phyloP scores from a whole-genome alignment of 2,113 vertebrate genomes.

The Ramphastos sulfuratus region DNA sequence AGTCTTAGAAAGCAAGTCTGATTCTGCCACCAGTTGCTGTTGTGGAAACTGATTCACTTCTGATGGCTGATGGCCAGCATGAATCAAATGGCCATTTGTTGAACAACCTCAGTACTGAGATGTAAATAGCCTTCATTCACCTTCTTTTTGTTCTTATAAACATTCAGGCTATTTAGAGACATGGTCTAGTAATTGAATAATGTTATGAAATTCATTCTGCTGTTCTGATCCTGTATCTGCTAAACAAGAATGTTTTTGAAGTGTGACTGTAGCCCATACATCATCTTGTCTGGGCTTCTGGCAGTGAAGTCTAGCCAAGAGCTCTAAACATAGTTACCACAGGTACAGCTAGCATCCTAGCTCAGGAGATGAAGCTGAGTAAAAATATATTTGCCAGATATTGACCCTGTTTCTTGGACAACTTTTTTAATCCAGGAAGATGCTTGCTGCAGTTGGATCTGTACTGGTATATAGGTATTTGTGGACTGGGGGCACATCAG shows the following conservation, averaged over 20 bases:
- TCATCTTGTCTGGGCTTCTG: not conserved
- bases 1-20: not conserved
- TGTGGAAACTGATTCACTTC: not conserved
- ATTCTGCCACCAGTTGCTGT: not conserved
- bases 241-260: conserved; percentile 15
- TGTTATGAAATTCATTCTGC: not conserved
- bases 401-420: not conserved
- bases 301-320: not conserved
- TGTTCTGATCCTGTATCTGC: not conserved
- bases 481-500: not conserved
- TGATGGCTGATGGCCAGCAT: not conserved
- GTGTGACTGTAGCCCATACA: not conserved
- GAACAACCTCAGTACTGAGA: not conserved
- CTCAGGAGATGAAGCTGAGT: not conserved
- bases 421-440: not conserved
- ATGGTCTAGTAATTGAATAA: not conserved
- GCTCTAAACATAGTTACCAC: not conserved
- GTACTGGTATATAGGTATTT: not conserved
- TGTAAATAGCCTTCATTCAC: not conserved
- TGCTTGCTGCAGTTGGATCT: not conserved
- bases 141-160: not conserved
- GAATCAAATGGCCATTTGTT: not conserved
- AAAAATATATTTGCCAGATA: not conserved
- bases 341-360: not conserved
- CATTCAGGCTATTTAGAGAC: not conserved